Conservation (phyloP, 2,888 invertebrate species). For the Caenorhabditis zanzibari region DNA sequence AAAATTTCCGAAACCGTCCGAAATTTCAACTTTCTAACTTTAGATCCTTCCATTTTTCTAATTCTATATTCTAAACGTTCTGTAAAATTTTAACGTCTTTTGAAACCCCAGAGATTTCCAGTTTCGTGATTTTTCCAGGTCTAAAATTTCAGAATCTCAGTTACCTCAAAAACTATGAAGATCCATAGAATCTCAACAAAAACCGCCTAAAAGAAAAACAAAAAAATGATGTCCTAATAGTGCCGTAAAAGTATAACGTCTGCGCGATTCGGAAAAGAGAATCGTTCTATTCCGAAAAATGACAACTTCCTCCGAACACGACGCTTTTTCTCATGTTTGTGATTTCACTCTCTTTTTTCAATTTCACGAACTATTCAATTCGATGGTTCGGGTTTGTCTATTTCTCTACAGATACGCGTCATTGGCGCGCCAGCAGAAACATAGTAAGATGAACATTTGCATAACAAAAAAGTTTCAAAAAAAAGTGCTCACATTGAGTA, state of each 20-base stretch:
- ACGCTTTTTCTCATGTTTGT: background rate
- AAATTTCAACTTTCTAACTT: no score
- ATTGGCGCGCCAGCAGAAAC: background rate
- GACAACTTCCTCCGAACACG: slow-evolving; percentile 5
- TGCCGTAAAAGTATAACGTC: background rate
- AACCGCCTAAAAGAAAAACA: background rate
- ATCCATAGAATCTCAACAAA: no score
- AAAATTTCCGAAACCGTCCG: no score
- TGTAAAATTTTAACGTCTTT: no score
- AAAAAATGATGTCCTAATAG: background rate
- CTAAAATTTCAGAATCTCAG: no score
- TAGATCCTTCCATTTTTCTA: no score
- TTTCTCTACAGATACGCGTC: background rate
- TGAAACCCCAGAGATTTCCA: no score
- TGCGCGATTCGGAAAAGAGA: slow-evolving; percentile 20
- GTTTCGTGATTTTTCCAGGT: no score
- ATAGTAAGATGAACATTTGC: background rate
- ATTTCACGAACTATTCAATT: background rate
- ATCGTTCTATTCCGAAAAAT: slow-evolving; percentile 18
- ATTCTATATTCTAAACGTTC: no score
- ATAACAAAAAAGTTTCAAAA: background rate
- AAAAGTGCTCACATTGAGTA: slow-evolving; percentile 37
- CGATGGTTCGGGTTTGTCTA: background rate
- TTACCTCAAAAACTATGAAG: no score
- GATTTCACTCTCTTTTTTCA: slow-evolving; percentile 1